Conservation (phyloP, 2,113 vertebrate genomes). For the Regulus satrapa region DNA sequence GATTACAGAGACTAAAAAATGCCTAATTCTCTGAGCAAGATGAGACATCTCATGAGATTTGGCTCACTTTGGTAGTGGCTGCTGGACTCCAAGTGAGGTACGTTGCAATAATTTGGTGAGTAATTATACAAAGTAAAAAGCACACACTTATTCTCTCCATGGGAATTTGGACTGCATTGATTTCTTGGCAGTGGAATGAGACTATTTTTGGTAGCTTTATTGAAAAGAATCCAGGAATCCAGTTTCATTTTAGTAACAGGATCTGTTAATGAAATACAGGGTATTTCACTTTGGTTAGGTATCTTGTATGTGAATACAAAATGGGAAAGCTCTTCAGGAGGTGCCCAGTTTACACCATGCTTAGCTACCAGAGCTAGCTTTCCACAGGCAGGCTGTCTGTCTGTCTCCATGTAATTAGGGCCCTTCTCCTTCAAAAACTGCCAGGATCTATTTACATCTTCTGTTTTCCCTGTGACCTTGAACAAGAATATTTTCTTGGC, state of each 20-base stretch:
- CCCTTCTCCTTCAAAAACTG: background rate
- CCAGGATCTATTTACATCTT: background rate
- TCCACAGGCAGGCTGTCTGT: background rate
- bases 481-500: background rate
- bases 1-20: background rate
- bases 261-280: conserved; percentile 47
- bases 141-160: background rate
- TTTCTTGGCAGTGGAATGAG: conserved; percentile 32
- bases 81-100: background rate
- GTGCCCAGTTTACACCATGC: background rate
- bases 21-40: background rate
- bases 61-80: background rate
- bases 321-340: background rate
- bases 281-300: background rate
- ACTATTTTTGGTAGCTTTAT: conserved; percentile 64
- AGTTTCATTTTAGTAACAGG: conserved; percentile 51
- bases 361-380: background rate
- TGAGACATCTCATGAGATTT: background rate
- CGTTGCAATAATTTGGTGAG: background rate
- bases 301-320: background rate
- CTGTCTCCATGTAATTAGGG: background rate
- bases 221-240: conserved; percentile 59
- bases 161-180: conserved; percentile 32
- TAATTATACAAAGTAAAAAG: conserved; percentile 52
- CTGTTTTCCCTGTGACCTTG: background rate